phyloP scores from a whole-genome alignment of 2,888 invertebrate species.

The Blera fallax region DNA sequence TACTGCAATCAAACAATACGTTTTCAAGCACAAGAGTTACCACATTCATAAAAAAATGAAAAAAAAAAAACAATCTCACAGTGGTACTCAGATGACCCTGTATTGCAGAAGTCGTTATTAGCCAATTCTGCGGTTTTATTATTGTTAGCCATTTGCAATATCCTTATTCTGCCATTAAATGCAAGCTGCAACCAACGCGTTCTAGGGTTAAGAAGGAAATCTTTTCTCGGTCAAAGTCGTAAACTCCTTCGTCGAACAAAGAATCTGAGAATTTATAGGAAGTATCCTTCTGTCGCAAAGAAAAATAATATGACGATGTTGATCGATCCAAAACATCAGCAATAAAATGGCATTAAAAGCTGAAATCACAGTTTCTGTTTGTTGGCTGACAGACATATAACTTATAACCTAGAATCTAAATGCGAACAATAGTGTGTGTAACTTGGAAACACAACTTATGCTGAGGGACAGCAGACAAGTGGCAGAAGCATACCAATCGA shows the following conservation, averaged over 20 bases:
- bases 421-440: background rate
- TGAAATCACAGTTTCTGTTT: background rate
- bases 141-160: background rate
- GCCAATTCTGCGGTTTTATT: background rate
- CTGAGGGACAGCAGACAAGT: background rate
- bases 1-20: background rate
- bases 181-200: background rate
- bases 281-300: background rate
- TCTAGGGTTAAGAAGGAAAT: background rate
- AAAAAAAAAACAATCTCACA: background rate
- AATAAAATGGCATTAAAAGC: background rate
- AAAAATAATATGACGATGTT: background rate
- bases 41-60: background rate
- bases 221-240: background rate
- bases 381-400: background rate
- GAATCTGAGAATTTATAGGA: background rate
- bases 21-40: background rate
- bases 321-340: background rate
- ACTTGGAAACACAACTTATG: background rate
- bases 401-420: background rate
- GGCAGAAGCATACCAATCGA: background rate
- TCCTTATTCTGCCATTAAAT: constrained; percentile 27
- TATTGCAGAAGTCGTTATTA: background rate
- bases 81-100: background rate
- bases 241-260: background rate